Conservation (phyloP, 1,140 invertebrate genomes). For the Macrotrachela quadricornifera region DNA sequence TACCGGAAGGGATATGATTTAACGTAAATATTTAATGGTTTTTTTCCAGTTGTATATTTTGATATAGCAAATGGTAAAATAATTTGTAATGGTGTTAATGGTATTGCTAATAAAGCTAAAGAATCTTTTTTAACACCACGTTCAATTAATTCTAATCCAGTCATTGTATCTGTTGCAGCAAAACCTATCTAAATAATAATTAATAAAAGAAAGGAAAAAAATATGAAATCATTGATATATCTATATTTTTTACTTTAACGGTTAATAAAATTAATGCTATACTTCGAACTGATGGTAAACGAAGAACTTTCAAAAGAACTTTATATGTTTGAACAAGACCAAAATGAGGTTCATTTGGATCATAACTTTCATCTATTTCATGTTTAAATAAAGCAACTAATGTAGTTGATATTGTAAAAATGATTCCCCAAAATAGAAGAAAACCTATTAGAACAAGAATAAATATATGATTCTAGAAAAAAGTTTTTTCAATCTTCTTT, state of each 20-base stretch:
- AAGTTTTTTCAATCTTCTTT: too few relatives aligned
- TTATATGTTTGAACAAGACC: constrained; percentile 1
- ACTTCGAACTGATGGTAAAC: constrained; percentile 46
- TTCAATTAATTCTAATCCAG: constrained; percentile 83
- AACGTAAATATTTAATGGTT: constrained; percentile 66
- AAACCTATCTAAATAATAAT: constrained; percentile 63
- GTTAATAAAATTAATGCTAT: constrained; percentile 63
- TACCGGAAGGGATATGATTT: constrained; percentile 59
- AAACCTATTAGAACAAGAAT: not conserved
- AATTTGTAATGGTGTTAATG: constrained; percentile 79
- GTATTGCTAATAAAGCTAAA: constrained; percentile 61
- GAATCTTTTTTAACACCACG: constrained; percentile 82
- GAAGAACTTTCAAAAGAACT: constrained; percentile 4
- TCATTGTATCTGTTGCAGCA: constrained; percentile 69
- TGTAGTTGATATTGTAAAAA: constrained; percentile 73
- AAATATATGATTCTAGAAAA: too few relatives aligned
- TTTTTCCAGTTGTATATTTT: constrained; percentile 63
- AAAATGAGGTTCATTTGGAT: constrained; percentile 4
- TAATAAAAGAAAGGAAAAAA: constrained; percentile 24
- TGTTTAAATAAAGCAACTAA: constrained; percentile 66
- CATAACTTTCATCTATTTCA: constrained; percentile 37
- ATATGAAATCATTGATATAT: not conserved
- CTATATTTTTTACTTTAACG: constrained; percentile 51
- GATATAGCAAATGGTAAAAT: constrained; percentile 65
- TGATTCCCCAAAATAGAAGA: constrained; percentile 26